These are phyloP conservation scores for Agrypnia vestita DNA, from an alignment of 1,140 invertebrate species.

Conservation along the genomic window DNA sequence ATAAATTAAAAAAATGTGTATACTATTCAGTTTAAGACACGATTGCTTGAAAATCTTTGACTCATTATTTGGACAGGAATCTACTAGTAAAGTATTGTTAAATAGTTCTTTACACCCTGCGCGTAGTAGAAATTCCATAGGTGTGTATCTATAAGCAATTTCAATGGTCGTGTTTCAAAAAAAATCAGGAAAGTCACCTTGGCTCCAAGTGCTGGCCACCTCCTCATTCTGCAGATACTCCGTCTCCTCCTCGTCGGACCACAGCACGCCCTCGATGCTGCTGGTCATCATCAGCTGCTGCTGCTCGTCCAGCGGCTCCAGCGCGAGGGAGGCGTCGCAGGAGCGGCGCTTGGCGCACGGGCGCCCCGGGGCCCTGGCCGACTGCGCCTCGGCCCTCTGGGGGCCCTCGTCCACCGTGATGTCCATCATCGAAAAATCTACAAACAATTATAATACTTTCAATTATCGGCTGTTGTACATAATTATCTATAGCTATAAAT, in stretches of 20 bases:
- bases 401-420: background rate
- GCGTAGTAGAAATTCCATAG: too few relatives aligned
- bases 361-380: constrained; percentile 2
- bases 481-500: too few relatives aligned
- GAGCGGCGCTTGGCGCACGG: constrained; percentile 56
- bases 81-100: too few relatives aligned
- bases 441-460: background rate
- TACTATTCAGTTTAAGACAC: too few relatives aligned
- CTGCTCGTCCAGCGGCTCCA: constrained; percentile 61
- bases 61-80: too few relatives aligned
- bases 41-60: too few relatives aligned
- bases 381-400: constrained; percentile 27
- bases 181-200: too few relatives aligned
- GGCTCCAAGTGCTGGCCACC: constrained; percentile 69
- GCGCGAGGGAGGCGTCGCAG: constrained; percentile 53
- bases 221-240: constrained; percentile 72
- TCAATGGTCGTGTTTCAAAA: too few relatives aligned
- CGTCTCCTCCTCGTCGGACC: constrained; percentile 72
- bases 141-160: too few relatives aligned
- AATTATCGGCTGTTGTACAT: too few relatives aligned
- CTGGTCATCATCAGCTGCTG: constrained; percentile 68
- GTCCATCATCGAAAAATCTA: constrained; percentile 33
- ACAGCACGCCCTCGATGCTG: constrained; percentile 71
- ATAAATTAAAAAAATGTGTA: too few relatives aligned
- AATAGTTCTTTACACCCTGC: too few relatives aligned